A percentile compares a stretch with the other conserved stretches of the same genome.
Evolutionary conservation across 2,888 invertebrate species (phyloP).

Genomic region (Tenthredo scrophulariae): DNA sequence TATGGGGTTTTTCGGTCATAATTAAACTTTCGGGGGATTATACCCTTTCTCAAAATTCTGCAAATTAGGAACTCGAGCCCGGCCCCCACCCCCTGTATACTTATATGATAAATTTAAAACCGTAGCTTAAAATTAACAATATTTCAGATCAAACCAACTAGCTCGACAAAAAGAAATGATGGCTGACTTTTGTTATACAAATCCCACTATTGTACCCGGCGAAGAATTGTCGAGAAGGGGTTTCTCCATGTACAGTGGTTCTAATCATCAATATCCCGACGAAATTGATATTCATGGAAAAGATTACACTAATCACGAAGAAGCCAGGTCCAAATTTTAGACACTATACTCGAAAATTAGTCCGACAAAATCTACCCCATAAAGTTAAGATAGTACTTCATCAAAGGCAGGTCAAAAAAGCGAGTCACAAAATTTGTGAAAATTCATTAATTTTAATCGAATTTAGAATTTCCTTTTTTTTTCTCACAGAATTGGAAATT

Average conservation of each 20-base stretch:
- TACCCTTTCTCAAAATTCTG: too few relatives aligned
- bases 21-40: too few relatives aligned
- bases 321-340: conserved; percentile 41
- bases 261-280: conserved; percentile 77
- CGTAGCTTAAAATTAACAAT: neutral
- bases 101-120: neutral
- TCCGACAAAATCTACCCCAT: neutral
- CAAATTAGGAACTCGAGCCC: too few relatives aligned
- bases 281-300: conserved; percentile 62
- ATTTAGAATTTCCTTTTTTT: neutral
- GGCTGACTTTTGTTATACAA: conserved; percentile 78
- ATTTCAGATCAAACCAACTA: conserved; percentile 70
- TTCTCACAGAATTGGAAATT: neutral
- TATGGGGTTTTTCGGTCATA: too few relatives aligned
- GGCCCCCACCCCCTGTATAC: neutral
- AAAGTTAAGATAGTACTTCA: neutral
- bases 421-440: neutral
- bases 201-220: conserved; percentile 80
- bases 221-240: conserved; percentile 82
- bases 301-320: conserved; percentile 59
- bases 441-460: neutral
- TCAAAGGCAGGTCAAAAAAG: neutral
- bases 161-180: conserved; percentile 71
- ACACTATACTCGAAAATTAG: neutral
- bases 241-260: conserved; percentile 81